Evolutionary conservation across 2,113 vertebrate species (phyloP), one percentile per base, ranked within the genome.

Genomic region (Pleuronectes platessa): DNA sequence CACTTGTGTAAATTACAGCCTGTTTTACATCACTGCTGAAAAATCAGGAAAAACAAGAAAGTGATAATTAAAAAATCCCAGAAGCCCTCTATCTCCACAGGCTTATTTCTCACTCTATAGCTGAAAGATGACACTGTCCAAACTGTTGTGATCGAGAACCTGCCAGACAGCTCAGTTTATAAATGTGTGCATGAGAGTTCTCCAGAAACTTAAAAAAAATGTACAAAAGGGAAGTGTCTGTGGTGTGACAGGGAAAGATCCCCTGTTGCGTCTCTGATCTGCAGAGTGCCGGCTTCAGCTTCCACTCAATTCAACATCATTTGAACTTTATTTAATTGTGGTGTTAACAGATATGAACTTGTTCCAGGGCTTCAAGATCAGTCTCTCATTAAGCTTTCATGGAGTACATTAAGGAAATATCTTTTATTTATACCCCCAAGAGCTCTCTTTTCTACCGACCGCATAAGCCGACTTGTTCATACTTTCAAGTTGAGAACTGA

Each of bases 351-450:
- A 74, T 64, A 54, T 61, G 69, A 70, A 78, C 60, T 70, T 66
- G 45, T 64, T 71, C 26, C 1, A 21, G 61, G 67, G 78, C 71
- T 74, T 59, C 66, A 74, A 67, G 67, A 68, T 82, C 72, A 76
- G 26, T 37, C 20, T 23, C 26, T 81, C 56, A 60, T 87, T 58
- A 77, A 61, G 18, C 21, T 74, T 79, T 79, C 74, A 86, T 83
- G 15, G 55, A 56, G 35, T 23, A 78, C 61, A 40, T 85, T 45
- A 47, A 78, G 37, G 49, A 72, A 66, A 76, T 35, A 68, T 86
- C 61, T 63, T 86, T 82, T 49, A 79, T 85, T 86, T 21, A 83
- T 83, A 55, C 78, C 67, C 69, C 76, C 21, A 3, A 58, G 55
- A 63, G 74, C 61, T 59, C 58, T 47, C 4, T 54, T 26, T 35